phyloP scores from a whole-genome alignment of 2,113 vertebrate genomes.

The Lycaon pictus region DNA sequence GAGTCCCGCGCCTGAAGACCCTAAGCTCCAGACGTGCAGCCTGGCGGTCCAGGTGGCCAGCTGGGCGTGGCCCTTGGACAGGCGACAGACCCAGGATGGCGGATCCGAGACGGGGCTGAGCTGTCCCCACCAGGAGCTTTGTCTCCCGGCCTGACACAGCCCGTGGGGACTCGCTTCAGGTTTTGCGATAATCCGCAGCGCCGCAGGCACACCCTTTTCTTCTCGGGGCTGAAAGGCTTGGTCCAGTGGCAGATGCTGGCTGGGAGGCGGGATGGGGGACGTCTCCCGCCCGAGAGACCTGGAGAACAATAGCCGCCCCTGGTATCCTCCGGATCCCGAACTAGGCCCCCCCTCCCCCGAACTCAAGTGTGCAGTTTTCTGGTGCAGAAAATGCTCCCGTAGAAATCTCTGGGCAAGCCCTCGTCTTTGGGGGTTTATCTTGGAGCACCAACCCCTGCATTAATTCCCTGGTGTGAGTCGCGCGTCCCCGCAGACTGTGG shows the following conservation, averaged over 20 bases:
- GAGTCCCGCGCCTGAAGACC: not conserved
- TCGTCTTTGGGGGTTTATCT: not conserved
- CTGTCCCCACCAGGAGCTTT: slow-evolving; percentile 62
- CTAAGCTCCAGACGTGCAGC: not conserved
- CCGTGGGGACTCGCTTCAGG: slow-evolving; percentile 8
- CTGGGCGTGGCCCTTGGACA: slow-evolving; percentile 61
- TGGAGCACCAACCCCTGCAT: not conserved
- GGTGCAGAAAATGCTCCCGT: not conserved
- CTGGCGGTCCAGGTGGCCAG: not conserved
- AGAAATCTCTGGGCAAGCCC: slow-evolving; percentile 26
- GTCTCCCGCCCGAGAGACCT: not conserved
- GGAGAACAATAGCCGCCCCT: slow-evolving; percentile 75
- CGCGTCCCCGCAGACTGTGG: not conserved
- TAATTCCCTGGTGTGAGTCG: not conserved
- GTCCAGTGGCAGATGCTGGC: slow-evolving; percentile 63
- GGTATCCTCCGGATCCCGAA: not conserved
- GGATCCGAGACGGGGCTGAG: not conserved
- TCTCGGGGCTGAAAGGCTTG: slow-evolving; percentile 52
- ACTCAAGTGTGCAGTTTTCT: not conserved
- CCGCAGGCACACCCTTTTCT: slow-evolving; percentile 71
- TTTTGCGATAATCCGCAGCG: slow-evolving; percentile 52
- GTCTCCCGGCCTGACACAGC: slow-evolving; percentile 47
- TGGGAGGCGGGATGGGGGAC: not conserved
- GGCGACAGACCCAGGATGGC: not conserved
- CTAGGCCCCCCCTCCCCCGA: not conserved